These are phyloP conservation scores for Coregonus suidteri DNA, from an alignment of 2,797 vertebrate species.

Conservation along the genomic window DNA sequence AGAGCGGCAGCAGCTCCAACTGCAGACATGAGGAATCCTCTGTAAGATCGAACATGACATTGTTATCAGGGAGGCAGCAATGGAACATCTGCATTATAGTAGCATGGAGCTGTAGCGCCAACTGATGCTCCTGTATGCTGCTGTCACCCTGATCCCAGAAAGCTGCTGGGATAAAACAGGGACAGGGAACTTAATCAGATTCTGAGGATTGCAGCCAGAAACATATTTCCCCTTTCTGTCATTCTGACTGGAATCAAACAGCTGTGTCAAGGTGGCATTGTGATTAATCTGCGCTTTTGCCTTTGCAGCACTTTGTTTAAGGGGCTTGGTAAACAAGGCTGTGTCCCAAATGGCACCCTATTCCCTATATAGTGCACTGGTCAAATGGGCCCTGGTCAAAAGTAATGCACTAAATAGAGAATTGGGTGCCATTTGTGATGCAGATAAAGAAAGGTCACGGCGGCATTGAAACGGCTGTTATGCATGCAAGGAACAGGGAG, in stretches of 20 bases:
- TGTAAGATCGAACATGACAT: slow-evolving; percentile 19
- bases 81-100: slow-evolving; percentile 12
- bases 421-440: background rate
- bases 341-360: background rate
- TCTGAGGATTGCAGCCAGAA: slow-evolving; percentile 28
- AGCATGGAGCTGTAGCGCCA: slow-evolving; percentile 22
- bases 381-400: background rate
- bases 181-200: slow-evolving; percentile 42
- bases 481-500: slow-evolving; percentile 30
- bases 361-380: background rate
- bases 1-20: background rate
- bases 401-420: background rate
- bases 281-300: slow-evolving; percentile 59
- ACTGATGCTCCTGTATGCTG: slow-evolving; percentile 40
- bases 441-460: slow-evolving; percentile 42
- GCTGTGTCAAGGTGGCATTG: slow-evolving; percentile 28
- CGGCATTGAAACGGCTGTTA: slow-evolving; percentile 29
- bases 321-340: slow-evolving; percentile 2
- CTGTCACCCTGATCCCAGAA: slow-evolving; percentile 43
- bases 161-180: slow-evolving; percentile 39
- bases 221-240: slow-evolving; percentile 15
- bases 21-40: slow-evolving; percentile 18
- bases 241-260: slow-evolving; percentile 41
- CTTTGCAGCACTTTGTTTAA: slow-evolving; percentile 32
- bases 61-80: slow-evolving; percentile 36